Percentiles rank a stretch among this genome's conserved stretches.
phyloP scores from a whole-genome alignment of 2,888 invertebrate genomes.

The Sesamia inferens region DNA sequence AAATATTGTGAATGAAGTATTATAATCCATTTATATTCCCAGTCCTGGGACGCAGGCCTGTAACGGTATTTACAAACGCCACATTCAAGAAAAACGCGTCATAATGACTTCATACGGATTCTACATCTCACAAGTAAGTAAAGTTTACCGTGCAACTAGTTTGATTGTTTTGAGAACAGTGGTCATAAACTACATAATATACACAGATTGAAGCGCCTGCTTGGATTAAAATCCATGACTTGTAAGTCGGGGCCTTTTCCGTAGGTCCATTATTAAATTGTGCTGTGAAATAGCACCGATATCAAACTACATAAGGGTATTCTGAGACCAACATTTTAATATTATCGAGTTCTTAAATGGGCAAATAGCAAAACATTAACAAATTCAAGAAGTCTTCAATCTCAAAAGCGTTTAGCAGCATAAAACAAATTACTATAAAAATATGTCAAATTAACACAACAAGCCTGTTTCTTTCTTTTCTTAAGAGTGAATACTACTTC shows the following conservation, averaged over 20 bases:
- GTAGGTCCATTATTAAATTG: background rate
- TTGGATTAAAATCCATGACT: background rate
- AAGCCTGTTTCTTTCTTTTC: too few relatives aligned
- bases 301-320: background rate
- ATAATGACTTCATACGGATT: too few relatives aligned
- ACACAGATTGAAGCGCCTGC: background rate
- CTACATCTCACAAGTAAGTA: too few relatives aligned
- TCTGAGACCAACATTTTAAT: background rate
- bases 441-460: slow-evolving; percentile 39
- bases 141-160: too few relatives aligned
- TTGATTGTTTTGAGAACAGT: background rate
- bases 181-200: background rate
- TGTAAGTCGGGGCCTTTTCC: background rate
- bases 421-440: slow-evolving; percentile 32
- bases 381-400: slow-evolving; percentile 5
- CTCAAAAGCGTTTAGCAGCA: background rate
- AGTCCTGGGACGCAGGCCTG: background rate
- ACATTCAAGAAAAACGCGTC: too few relatives aligned
- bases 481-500: too few relatives aligned
- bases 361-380: background rate
- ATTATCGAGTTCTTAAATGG: background rate
- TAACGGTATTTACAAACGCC: too few relatives aligned
- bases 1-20: background rate
- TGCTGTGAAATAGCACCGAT: background rate
- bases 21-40: background rate